A percentile compares a stretch with the other conserved stretches of the same genome.
Conservation (phyloP, 2,888 invertebrate species). For the Notodonta ziczac region DNA sequence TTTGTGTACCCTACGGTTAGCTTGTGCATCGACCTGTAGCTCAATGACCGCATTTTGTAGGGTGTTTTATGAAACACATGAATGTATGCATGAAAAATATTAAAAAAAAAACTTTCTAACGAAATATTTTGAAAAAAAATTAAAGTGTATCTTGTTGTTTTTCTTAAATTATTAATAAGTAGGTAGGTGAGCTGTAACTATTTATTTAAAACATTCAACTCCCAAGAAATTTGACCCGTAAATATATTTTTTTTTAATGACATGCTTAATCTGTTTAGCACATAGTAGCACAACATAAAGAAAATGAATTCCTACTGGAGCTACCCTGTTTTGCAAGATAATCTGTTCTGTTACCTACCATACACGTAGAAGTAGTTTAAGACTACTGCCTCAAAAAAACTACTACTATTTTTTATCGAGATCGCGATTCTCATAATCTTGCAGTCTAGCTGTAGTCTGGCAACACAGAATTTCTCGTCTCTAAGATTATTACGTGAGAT, state of each 20-base stretch:
- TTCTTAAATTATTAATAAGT: too few relatives aligned
- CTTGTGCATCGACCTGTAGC: conserved; percentile 15
- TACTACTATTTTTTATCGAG: conserved; percentile 20
- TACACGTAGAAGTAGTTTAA: neutral
- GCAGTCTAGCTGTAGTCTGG: conserved; percentile 37
- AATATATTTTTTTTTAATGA: too few relatives aligned
- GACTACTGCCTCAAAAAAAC: conserved; percentile 3
- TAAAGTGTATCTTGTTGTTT: too few relatives aligned
- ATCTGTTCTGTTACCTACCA: neutral
- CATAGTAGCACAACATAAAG: neutral
- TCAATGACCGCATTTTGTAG: too few relatives aligned
- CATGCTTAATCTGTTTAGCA: too few relatives aligned
- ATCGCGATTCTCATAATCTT: conserved; percentile 11
- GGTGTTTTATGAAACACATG: too few relatives aligned
- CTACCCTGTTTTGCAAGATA: neutral
- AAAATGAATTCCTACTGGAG: neutral
- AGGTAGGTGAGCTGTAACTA: too few relatives aligned
- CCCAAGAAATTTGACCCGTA: too few relatives aligned
- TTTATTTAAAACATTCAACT: too few relatives aligned
- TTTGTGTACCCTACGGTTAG: conserved; percentile 67
- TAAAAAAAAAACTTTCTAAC: too few relatives aligned
- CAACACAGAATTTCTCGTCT: conserved; percentile 22
- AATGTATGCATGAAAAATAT: too few relatives aligned
- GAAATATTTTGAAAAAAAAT: too few relatives aligned
- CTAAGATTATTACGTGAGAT: conserved; percentile 40